These are phyloP conservation scores for Zaprionus vittiger DNA, from an alignment of 1,140 invertebrate genomes.

Conservation along the genomic window DNA sequence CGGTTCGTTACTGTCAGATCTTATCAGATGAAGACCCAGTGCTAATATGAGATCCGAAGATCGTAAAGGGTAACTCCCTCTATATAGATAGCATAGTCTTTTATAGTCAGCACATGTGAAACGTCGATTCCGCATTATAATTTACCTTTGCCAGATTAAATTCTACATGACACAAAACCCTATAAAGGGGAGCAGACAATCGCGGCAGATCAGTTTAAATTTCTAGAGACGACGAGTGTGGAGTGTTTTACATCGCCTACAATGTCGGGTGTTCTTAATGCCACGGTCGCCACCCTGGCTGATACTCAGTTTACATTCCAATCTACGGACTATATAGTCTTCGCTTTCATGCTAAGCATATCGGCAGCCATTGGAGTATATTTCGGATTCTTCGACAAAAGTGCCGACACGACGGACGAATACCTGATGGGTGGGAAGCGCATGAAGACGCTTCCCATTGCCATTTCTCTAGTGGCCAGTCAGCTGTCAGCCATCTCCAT, in stretches of 20 bases:
- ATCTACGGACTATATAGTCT: slow-evolving; percentile 86
- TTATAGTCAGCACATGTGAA: slow-evolving; percentile 1
- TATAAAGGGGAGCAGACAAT: slow-evolving; percentile 31
- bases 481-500: slow-evolving; percentile 93
- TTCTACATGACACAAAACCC: background rate
- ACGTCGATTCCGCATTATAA: slow-evolving; percentile 23
- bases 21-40: slow-evolving; percentile 17
- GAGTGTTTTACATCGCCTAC: background rate
- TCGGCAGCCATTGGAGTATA: slow-evolving; percentile 89
- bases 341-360: slow-evolving; percentile 86
- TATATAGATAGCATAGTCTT: background rate
- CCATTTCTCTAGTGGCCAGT: slow-evolving; percentile 88
- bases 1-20: background rate
- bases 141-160: slow-evolving; percentile 31
- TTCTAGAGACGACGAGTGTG: slow-evolving; percentile 5
- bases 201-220: slow-evolving; percentile 26
- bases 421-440: slow-evolving; percentile 87
- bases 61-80: background rate
- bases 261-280: slow-evolving; percentile 60
- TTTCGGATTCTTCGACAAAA: slow-evolving; percentile 85
- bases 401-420: slow-evolving; percentile 86
- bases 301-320: slow-evolving; percentile 83
- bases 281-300: slow-evolving; percentile 28
- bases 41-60: background rate
- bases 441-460: slow-evolving; percentile 88